Base-by-base conservation (phyloP, 2,888 invertebrate genomes). In the Orthonevra nobilis region DNA sequence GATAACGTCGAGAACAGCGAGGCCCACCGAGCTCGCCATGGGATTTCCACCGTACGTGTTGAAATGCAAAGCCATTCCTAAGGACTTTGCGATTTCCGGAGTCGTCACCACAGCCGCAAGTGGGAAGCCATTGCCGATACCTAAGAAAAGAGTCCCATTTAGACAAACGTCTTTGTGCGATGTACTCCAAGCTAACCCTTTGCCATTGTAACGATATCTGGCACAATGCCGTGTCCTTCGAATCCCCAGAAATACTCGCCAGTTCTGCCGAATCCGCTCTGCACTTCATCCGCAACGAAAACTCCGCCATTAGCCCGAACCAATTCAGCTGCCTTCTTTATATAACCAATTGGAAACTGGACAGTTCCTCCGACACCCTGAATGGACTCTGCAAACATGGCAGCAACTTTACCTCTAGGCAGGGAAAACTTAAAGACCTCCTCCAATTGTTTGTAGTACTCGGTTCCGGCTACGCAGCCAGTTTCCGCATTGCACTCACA, bases 221-320 rank as follows among this genome's bases (percentile, higher is more conserved):
- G 99, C 15, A 91, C 83, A 4, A 97, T 92, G 2, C 90, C 95
- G 86, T 98, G 97, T 10, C 91, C 90, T 88, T 98, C 92, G 86
- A 98, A 99, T n/a, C 97, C 97, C 99, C 99, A 99, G 89, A 94
- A 99, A 84, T 95, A 92, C 48, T 96, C 95, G 0, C 99, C 99
- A 0, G 97, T 96, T 72, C 99, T 91, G 0, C 97, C 99, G 86
- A 99, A 98, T 1, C 99, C 99, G 0, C 97, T 96, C 90, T 99
- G 99, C 0, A 98, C 96, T 91, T 99, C 99, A 89, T 99, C 99
- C 2, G 96, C 92, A 66, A 99, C 93, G 84, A 94, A 96, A 1
- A 99, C 83, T 2, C 98, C 99, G 0, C 97, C 98, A 83, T 94
- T 92, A 42, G 92, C 90, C 81, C 93, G 93, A 0, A 98, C 92